phyloP scores from a whole-genome alignment of 2,888 invertebrate species.

The Pammene fasciana region DNA sequence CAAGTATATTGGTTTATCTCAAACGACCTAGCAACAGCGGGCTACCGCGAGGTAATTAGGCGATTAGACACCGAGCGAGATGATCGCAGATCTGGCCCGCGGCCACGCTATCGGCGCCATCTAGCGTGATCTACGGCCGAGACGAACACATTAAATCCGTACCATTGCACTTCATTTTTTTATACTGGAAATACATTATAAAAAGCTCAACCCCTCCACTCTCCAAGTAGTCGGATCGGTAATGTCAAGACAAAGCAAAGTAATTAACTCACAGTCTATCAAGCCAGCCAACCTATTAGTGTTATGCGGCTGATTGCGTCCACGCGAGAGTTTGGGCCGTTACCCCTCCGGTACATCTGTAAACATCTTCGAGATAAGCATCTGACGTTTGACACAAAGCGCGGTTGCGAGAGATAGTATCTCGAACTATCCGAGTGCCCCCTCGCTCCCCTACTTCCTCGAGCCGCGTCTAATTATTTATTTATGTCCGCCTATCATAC shows the following conservation, averaged over 20 bases:
- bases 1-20: constrained; percentile 37
- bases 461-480: constrained; percentile 80
- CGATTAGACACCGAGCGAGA: constrained; percentile 59
- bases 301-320: constrained; percentile 72
- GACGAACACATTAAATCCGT: constrained; percentile 57
- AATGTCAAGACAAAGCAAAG: constrained; percentile 58
- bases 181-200: constrained; percentile 41
- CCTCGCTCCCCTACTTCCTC: constrained; percentile 62
- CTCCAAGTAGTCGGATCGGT: constrained; percentile 42
- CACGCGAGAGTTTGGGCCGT: constrained; percentile 70
- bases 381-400: constrained; percentile 84
- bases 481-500: constrained; percentile 78
- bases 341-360: constrained; percentile 81
- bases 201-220: constrained; percentile 46
- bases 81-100: constrained; percentile 75
- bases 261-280: constrained; percentile 74
- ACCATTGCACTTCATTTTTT: constrained; percentile 40
- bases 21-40: constrained; percentile 38
- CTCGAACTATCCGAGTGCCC: constrained; percentile 74
- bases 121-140: constrained; percentile 75
- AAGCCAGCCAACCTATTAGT: constrained; percentile 61
- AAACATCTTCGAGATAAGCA: constrained; percentile 80
- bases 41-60: constrained; percentile 61
- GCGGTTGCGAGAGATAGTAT: constrained; percentile 79
- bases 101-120: constrained; percentile 77